phyloP scores from a whole-genome alignment of 2,113 vertebrate genomes.

The Sander lucioperca region DNA sequence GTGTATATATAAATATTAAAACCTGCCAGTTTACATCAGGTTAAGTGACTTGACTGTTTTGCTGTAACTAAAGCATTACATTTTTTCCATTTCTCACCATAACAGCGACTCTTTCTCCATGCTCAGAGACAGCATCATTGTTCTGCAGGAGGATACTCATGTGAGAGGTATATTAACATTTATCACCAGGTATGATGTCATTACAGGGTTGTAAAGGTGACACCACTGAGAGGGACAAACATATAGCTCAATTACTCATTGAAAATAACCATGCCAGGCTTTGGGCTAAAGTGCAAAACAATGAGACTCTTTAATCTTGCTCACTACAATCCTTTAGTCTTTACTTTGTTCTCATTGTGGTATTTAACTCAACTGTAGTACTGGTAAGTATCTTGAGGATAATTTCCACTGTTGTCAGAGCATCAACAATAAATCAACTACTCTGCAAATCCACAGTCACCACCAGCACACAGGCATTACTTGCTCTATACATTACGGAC shows the following conservation, averaged over 20 bases:
- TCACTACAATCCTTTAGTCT: not conserved
- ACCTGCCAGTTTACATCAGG: not conserved
- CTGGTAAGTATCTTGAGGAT: not conserved
- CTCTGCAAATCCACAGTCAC: not conserved
- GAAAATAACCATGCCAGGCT: conserved; percentile 22
- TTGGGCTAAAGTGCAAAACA: conserved; percentile 20
- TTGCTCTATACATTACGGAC: not conserved
- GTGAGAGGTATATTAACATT: conserved; percentile 67
- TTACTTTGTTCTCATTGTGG: not conserved
- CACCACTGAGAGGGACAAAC: conserved; percentile 9
- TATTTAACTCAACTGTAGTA: not conserved
- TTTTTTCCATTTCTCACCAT: not conserved
- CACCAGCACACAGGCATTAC: not conserved
- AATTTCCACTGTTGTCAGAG: not conserved
- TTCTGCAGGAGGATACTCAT: conserved; percentile 50
- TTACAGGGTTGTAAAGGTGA: conserved; percentile 41
- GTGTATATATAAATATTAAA: not conserved
- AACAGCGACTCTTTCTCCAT: conserved; percentile 26
- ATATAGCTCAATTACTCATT: conserved; percentile 43
- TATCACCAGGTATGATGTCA: conserved; percentile 60
- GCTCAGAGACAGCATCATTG: conserved; percentile 32
- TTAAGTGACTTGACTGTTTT: not conserved
- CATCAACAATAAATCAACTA: not conserved
- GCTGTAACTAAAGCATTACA: not conserved
- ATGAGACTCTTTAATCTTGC: conserved; percentile 6